Conservation (phyloP, 2,113 vertebrate genomes). For the Chaetops frenatus region DNA sequence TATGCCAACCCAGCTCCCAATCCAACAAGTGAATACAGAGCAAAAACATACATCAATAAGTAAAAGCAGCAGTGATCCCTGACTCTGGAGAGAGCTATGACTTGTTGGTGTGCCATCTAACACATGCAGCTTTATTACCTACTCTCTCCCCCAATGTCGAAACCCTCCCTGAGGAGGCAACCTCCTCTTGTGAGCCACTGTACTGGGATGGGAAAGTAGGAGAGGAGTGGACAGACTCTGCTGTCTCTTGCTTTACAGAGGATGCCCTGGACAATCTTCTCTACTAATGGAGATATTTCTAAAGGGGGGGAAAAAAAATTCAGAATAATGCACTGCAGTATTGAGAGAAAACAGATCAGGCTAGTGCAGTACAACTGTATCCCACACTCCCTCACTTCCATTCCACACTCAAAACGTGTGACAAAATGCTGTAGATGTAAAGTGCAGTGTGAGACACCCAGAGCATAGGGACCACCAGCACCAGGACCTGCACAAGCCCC, state of each 20-base stretch:
- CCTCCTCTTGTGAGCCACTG: not conserved
- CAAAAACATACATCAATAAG: not conserved
- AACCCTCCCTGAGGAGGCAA: not conserved
- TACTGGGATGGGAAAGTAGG: not conserved
- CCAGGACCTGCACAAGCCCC: not conserved
- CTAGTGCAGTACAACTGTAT: not conserved
- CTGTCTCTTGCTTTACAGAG: not conserved
- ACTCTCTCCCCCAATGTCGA: fast-evolving
- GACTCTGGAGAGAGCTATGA: not conserved
- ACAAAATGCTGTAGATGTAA: not conserved
- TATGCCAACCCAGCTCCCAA: not conserved
- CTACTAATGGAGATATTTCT: not conserved
- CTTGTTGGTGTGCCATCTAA: not conserved
- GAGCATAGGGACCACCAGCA: not conserved
- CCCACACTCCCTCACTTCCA: not conserved
- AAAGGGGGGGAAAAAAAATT: not conserved
- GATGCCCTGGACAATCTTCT: not conserved
- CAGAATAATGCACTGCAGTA: not conserved
- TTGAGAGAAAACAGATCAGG: not conserved
- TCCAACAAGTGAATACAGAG: not conserved
- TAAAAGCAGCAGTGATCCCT: not conserved
- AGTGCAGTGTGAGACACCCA: not conserved
- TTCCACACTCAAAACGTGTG: not conserved
- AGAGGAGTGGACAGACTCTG: not conserved
- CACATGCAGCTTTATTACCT: not conserved